Evolutionary conservation across 2,797 vertebrate species (phyloP), one percentile per base, ranked within the genome.

Genomic region (Spinus pinus): DNA sequence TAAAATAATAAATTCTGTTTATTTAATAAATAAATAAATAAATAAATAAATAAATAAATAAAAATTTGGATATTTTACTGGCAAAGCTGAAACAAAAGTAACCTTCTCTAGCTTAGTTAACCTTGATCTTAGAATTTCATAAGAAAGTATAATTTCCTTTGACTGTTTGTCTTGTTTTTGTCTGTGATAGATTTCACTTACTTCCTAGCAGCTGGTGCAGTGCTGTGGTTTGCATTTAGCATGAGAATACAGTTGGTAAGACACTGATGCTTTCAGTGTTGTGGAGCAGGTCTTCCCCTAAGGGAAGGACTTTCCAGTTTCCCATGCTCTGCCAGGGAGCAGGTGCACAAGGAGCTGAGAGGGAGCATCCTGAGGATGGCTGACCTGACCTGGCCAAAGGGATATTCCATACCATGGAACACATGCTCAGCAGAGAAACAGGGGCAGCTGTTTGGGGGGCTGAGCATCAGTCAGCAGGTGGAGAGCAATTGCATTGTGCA

Each of bases 391-490:
- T 30, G 75, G 20, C 16, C 57, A 51, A 27, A 33, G 27, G 10
- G 22, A 60, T 73, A 8, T 54, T 74, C 41, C 78, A 39, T 9
- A 18, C 28, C 24, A 46, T 1, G 11, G 31, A 57, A 58, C 39
- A 33, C 67, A 24, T 6, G 41, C 10, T 49, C 60, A 67, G 41
- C 15, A 14, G 0, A 61, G n/a, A 42, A 49, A n/a, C 27, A 2
- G 9, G 35, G 18, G 23, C 2, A 75, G 19, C 31, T 49, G 20
- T 7, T 20, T 0, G 0, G 4, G 21, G 27, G 10, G 6, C 23
- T 42, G 27, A 60, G 35, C 62, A 54, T 1, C 7, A 5, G 31
- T 61, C 49, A 74, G 49, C 0, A 1, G 17, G 21, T 42, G 20
- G 24, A 33, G 28, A 75, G 18, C 8, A 44, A 64, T 3, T 44